Percentiles rank a stretch among this genome's conserved stretches.
These are phyloP conservation scores for Hydropotes inermis DNA, from an alignment of 2,113 vertebrate genomes.

Conservation along the genomic window DNA sequence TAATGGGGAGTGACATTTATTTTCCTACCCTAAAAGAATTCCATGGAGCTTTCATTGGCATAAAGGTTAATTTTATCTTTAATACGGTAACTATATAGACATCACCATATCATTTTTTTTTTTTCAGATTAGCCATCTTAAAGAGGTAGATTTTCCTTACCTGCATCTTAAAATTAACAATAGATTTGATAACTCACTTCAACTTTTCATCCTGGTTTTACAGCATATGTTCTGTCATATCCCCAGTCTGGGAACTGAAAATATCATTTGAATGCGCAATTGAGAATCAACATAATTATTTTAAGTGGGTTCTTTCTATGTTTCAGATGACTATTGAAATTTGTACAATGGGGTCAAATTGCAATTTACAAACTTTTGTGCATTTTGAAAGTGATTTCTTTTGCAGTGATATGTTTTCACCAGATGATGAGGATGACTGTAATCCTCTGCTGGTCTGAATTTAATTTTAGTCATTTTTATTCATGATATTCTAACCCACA, in stretches of 20 bases:
- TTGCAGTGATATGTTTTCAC: conserved; percentile 31
- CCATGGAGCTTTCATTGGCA: conserved; percentile 25
- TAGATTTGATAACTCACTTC: background rate
- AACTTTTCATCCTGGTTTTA: conserved; percentile 35
- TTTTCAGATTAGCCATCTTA: background rate
- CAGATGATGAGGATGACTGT: conserved; percentile 38
- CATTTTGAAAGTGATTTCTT: conserved; percentile 60
- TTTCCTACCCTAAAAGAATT: conserved; percentile 49
- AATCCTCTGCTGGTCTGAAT: conserved; percentile 48
- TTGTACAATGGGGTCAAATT: conserved; percentile 66
- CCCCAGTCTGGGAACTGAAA: conserved; percentile 38
- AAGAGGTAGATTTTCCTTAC: background rate
- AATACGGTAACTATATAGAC: background rate
- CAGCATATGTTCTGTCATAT: background rate
- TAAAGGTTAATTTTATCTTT: conserved; percentile 59
- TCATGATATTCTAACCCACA: conserved; percentile 40
- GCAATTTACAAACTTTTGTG: conserved; percentile 65
- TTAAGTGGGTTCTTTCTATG: conserved; percentile 24
- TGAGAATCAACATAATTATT: conserved; percentile 72
- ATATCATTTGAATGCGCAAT: conserved; percentile 56
- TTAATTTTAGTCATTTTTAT: conserved; percentile 71
- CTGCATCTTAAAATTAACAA: conserved; percentile 24
- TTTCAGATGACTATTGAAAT: conserved; percentile 69
- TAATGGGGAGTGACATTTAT: conserved; percentile 57
- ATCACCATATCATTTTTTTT: background rate